Conservation (phyloP, 2,888 invertebrate species). For the Cheilosia variabilis region DNA sequence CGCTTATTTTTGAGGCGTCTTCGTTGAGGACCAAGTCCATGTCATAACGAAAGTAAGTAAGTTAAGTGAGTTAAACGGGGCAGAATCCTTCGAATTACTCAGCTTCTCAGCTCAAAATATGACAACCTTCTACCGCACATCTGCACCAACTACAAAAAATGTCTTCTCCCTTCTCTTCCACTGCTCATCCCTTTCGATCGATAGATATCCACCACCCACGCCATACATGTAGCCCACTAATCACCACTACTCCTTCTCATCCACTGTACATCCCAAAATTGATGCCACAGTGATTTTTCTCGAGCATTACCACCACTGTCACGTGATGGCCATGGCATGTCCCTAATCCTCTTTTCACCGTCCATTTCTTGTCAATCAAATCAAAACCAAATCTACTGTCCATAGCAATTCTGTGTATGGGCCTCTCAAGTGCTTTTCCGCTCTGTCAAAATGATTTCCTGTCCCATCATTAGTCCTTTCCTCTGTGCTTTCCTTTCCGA, state of each 20-base stretch:
- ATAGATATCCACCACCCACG: too few species aligned
- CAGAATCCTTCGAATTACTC: too few species aligned
- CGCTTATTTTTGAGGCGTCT: too few species aligned
- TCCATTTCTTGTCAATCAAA: slow-evolving; percentile 74
- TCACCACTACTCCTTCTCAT: neutral
- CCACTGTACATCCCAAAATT: slow-evolving; percentile 11
- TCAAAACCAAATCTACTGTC: slow-evolving; percentile 70
- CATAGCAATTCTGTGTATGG: slow-evolving; percentile 49
- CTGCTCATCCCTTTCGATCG: too few species aligned
- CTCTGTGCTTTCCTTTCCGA: slow-evolving; percentile 29
- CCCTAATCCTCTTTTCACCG: slow-evolving; percentile 65
- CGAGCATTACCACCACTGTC: slow-evolving; percentile 19
- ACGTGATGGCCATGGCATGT: slow-evolving; percentile 28
- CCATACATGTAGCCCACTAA: too few species aligned
- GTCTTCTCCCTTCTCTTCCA: too few species aligned
- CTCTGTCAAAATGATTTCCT: slow-evolving; percentile 71
- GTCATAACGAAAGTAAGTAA: too few species aligned
- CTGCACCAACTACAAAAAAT: too few species aligned
- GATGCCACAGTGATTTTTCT: slow-evolving; percentile 45
- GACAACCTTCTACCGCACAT: too few species aligned
- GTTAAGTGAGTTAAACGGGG: too few species aligned
- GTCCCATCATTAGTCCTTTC: slow-evolving; percentile 74
- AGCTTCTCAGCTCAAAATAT: too few species aligned
- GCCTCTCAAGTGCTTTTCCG: slow-evolving; percentile 6
- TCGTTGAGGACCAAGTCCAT: too few species aligned